Evolutionary conservation across 2,113 vertebrate genomes (phyloP), one percentile per base, ranked within the genome.

Genomic region (Amazona vittata): DNA sequence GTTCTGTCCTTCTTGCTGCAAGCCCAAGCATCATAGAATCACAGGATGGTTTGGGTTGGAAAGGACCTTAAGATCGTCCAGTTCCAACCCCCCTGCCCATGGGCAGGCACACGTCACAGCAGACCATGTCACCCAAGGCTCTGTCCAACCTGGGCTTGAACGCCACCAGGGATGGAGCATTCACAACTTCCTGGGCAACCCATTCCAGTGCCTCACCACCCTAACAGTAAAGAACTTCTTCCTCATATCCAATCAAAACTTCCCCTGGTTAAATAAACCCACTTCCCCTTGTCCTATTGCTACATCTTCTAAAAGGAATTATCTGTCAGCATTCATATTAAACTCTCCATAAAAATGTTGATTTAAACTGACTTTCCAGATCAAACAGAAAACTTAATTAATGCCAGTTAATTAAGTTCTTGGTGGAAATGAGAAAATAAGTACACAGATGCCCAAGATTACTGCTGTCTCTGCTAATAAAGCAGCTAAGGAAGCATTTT

Each of bases 371-470:
- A 90, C 83, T 88, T 95, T 96, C 59, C 62, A 74, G 86, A 90
- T 96, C 93, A 95, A 94, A 96, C 81, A 85, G 94, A 95, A 96
- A 97, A 73, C 49, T 78, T 92, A 94, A 96, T 96, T 96, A 82
- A 83, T 91, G 43, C 57, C 86, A 92, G 77, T 93, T 97, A 95
- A 95, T 94, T 95, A 92, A 87, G 91, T 90, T 95, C 81, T 88
- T 83, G 65, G 63, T 97, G 69, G 71, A 81, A 96, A 91, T 96
- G 92, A 86, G 74, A 65, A 92, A 90, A 76, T 90, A 93, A 92
- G 79, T 80, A 86, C 73, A 88, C 91, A 91, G 93, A 94, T 94
- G 79, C 71, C 43, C 47, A 71, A 46, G 50, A 78, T 71, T 85
- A 78, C 62, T 94, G 81, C 60, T 82, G 7, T 91, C 15, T 93